Conservation (phyloP, 1,140 invertebrate genomes). For the Zaprionus africanus region DNA sequence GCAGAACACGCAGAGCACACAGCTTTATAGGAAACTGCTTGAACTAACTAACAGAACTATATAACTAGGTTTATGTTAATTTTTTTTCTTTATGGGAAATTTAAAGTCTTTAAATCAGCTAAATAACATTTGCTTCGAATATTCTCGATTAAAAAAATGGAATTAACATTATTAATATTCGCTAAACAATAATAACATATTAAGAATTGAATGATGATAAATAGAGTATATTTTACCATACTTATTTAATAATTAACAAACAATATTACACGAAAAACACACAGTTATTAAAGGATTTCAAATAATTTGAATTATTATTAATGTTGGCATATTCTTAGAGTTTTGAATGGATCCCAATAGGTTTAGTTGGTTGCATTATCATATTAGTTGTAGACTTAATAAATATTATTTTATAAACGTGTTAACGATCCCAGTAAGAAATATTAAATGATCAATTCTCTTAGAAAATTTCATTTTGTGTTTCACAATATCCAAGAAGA, state of each 20-base stretch:
- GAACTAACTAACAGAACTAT: slow-evolving; percentile 11
- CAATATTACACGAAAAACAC: background rate
- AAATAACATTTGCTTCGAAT: background rate
- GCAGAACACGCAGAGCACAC: slow-evolving; percentile 17
- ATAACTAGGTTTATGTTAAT: background rate
- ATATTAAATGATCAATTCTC: too few relatives aligned
- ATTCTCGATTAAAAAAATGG: background rate
- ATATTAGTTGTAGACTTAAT: background rate
- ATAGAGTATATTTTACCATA: background rate
- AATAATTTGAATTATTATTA: background rate
- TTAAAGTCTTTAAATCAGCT: background rate
- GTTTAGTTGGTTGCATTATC: background rate
- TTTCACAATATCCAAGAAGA: background rate
- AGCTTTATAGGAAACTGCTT: slow-evolving; percentile 11
- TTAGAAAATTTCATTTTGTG: background rate
- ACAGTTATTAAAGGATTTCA: background rate
- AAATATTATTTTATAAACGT: background rate
- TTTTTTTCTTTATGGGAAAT: background rate
- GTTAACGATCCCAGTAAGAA: too few relatives aligned
- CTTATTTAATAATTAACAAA: background rate
- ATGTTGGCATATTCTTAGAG: background rate
- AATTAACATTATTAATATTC: background rate
- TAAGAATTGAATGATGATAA: background rate
- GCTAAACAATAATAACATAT: background rate
- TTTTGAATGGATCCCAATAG: background rate